Evolutionary conservation across 1,140 invertebrate genomes (phyloP), one percentile per base, ranked within the genome.

Genomic region (Caenorhabditis inopinata): DNA sequence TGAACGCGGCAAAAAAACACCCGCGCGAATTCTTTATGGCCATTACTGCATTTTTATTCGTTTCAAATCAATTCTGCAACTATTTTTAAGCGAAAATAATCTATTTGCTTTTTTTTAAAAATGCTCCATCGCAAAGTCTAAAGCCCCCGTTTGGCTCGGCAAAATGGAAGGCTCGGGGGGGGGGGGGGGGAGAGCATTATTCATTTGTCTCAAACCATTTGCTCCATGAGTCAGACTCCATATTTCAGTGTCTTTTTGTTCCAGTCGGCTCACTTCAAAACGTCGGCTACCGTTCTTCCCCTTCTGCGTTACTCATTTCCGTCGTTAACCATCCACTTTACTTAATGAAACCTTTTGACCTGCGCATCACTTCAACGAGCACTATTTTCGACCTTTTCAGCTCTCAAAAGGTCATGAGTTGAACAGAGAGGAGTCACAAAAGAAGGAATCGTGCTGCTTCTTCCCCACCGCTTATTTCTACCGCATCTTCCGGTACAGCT

Each of bases 401-500:
- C n/a, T 16, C n/a, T n/a, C 32, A 68, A 68, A 68, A 68, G 29
- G 58, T 68, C 58, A 38, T 38, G 0, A 68, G 58, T 68, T 68
- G 32, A 68, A 68, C n/a, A 38, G 51, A 32, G 51, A 29, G 18
- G 4, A 38, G 38, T 68, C 4, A 62, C 53, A 62, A 62, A 16
- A 62, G 53, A 62, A 32, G 21, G 21, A n/a, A n/a, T n/a, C n/a
- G n/a, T n/a, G n/a, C n/a, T 62, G 53, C 48, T 23, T 51, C 48
- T 23, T 23, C 12, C 48, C 23, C 32, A 58, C 35, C n/a, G 27
- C 25, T 58, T 58, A 32, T 58, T 68, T 68, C 58, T 68, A 16
- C 58, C 58, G 58, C 58, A 68, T 68, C 58, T 68, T 68, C 58
- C 58, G 58, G 58, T 68, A 68, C 58, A 21, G 38, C 58, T 68